Evolutionary conservation across 1,140 invertebrate genomes (phyloP), one percentile per base, ranked within the genome.

Genomic region (Ceratoteleas bidentatus): DNA sequence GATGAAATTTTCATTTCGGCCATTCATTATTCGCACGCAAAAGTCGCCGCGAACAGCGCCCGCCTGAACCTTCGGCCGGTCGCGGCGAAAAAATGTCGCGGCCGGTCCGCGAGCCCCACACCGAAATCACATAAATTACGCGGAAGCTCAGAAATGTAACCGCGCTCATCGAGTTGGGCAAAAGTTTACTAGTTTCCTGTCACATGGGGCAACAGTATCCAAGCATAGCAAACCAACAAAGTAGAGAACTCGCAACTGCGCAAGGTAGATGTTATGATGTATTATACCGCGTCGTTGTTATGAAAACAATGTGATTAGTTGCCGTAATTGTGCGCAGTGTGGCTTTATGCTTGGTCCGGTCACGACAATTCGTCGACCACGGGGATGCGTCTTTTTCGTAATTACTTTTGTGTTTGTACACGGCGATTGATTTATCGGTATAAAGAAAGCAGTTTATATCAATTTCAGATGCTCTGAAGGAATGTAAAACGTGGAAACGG

Each of bases 231-330:
- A 72, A 72, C 64, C 76, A 62, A 74, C 70, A 65, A 72, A 81
- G 66, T 66, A 24, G 74, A 66, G 68, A 74, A 76, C 72, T 80
- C 72, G 54, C 52, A 78, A 77, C 16, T 52, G 50, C 61, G 47
- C 43, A 64, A 57, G 68, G 66, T 81, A 70, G 60, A 86, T 82
- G 84, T 86, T 87, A 86, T 85, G 84, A 88, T 85, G 77, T 86
- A 87, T 88, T 86, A 88, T 83, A 47, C 73, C 60, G 65, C 77
- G 56, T 83, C 76, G 80, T 80, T 85, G 75, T 85, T 86, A 85
- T 82, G 87, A 86, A 88, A 87, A 88, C 86, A 87, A 87, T 86
- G 84, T 81, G 83, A 88, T 87, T 88, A 88, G 79, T 87, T 86
- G 82, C 83, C 60, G 81, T 83, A 87, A 87, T 85, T 87, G 85